A percentile compares a stretch with the other conserved stretches of the same genome.
phyloP scores from a whole-genome alignment of 2,797 vertebrate genomes.

The Hapalemur alaotrensis region DNA sequence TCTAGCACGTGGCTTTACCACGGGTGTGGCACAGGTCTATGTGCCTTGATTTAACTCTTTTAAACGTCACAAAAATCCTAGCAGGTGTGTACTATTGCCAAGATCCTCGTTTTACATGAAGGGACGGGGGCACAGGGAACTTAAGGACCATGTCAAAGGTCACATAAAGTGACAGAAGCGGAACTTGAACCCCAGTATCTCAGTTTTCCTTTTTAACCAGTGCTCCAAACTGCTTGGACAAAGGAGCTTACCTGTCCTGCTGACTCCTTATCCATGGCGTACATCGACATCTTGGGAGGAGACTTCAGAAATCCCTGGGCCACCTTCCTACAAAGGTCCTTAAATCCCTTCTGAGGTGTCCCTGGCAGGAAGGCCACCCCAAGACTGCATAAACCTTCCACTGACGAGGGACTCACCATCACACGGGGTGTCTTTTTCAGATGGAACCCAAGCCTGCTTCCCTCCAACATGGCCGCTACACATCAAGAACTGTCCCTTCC shows the following conservation, averaged over 20 bases:
- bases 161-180: background rate
- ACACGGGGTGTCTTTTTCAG: background rate
- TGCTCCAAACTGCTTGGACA: background rate
- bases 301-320: background rate
- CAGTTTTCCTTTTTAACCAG: background rate
- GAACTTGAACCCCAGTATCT: background rate
- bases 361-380: background rate
- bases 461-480: too few relatives aligned
- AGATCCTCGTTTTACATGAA: background rate
- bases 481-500: background rate
- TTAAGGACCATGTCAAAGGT: background rate
- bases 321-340: background rate
- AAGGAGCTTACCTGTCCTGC: background rate
- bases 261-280: background rate
- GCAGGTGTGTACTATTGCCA: background rate
- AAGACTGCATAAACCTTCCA: background rate
- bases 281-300: background rate
- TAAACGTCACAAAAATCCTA: background rate
- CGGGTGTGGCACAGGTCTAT: background rate
- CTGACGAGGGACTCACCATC: background rate
- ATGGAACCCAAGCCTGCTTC: background rate
- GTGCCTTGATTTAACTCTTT: background rate
- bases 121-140: background rate
- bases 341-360: background rate
- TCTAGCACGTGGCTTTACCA: background rate